phyloP scores from a whole-genome alignment of 2,797 vertebrate genomes.

The Threskiornis aethiopicus region DNA sequence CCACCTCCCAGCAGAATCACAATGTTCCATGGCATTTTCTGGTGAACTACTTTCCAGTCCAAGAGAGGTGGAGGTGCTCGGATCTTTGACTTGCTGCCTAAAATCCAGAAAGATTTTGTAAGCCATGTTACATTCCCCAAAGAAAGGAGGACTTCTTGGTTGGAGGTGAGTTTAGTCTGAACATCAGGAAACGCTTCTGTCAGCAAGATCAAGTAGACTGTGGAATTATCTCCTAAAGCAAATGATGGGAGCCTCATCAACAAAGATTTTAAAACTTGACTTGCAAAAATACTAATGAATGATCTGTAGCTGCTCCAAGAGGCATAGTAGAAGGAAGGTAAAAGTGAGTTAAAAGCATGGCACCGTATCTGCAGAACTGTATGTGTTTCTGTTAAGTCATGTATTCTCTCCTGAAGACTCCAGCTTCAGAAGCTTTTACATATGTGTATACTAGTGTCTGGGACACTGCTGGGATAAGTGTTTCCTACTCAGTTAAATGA shows the following conservation, averaged over 20 bases:
- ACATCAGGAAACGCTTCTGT: background rate
- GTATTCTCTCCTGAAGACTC: background rate
- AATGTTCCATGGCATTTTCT: slow-evolving; percentile 93
- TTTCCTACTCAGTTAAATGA: background rate
- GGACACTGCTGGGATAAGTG: background rate
- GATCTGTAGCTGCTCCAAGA: background rate
- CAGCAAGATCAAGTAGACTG: background rate
- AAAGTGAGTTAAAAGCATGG: background rate
- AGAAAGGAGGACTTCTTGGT: background rate
- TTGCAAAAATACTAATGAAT: background rate
- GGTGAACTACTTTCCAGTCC: slow-evolving; percentile 82
- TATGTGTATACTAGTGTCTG: background rate
- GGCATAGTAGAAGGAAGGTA: background rate
- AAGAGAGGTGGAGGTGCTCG: slow-evolving; percentile 67
- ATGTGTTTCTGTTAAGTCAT: background rate
- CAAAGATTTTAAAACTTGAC: background rate
- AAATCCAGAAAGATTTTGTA: slow-evolving; percentile 1
- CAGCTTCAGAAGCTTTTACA: background rate
- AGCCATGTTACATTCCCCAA: accelerated
- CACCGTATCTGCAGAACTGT: background rate
- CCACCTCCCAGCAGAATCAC: slow-evolving; percentile 91
- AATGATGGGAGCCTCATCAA: background rate
- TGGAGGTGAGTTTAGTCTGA: background rate
- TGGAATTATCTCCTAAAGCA: background rate
- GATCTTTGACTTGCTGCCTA: slow-evolving; percentile 48